Evolutionary conservation across 1,140 invertebrate species (phyloP).

Genomic region (Tetramorium alpestre): DNA sequence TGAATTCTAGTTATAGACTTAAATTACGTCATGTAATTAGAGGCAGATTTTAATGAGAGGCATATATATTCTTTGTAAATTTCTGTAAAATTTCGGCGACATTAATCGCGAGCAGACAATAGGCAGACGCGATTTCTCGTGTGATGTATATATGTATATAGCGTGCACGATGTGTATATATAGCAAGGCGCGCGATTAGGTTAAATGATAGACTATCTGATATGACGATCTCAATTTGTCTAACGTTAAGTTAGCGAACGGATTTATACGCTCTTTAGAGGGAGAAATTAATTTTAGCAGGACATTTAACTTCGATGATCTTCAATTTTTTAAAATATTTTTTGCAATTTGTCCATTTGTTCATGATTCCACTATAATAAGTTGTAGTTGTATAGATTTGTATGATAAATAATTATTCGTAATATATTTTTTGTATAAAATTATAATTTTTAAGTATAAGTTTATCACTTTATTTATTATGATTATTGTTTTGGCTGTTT

Average conservation of each 20-base stretch:
- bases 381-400: background rate
- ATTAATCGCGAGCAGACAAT: slow-evolving; percentile 4
- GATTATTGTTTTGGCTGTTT: background rate
- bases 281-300: background rate
- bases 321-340: background rate
- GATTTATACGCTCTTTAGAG: slow-evolving; percentile 1
- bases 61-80: slow-evolving; percentile 63
- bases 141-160: slow-evolving; percentile 76
- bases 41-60: background rate
- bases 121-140: slow-evolving; percentile 44
- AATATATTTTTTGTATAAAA: background rate
- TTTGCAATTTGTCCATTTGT: background rate
- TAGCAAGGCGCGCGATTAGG: slow-evolving; percentile 3
- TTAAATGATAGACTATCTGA: slow-evolving; percentile 32
- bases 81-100: slow-evolving; percentile 62
- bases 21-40: slow-evolving; percentile 20
- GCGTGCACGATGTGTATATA: slow-evolving; percentile 34
- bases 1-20: slow-evolving; percentile 14
- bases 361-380: slow-evolving; percentile 1
- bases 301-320: background rate
- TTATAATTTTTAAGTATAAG: background rate
- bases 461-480: background rate
- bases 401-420: background rate
- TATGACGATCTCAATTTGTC: slow-evolving; percentile 51
- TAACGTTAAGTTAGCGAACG: slow-evolving; percentile 17